These are phyloP conservation scores for Rhynchonema sp. DNA, from an alignment of 2,888 invertebrate species.

Conservation along the genomic window DNA sequence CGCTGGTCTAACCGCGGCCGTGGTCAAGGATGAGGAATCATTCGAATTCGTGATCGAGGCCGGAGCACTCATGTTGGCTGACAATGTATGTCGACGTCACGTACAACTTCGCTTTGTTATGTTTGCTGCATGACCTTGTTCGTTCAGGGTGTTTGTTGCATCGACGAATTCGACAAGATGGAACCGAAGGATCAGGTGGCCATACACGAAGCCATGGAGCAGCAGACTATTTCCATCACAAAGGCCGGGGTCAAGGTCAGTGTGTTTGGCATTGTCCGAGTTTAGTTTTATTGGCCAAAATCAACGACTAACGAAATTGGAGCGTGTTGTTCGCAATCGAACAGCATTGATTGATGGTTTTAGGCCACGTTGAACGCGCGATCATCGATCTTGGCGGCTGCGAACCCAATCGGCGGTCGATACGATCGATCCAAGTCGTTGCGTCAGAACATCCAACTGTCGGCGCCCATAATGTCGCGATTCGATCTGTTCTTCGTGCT, in stretches of 20 bases:
- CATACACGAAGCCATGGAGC: slow-evolving; percentile 99
- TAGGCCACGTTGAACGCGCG: slow-evolving; percentile 87
- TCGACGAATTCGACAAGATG: slow-evolving; percentile 99
- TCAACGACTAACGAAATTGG: no score
- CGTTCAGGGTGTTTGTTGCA: slow-evolving; percentile 66
- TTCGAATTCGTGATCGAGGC: slow-evolving; percentile 98
- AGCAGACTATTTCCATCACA: slow-evolving; percentile 93
- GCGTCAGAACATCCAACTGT: slow-evolving; percentile 33
- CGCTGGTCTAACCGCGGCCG: slow-evolving; percentile 94
- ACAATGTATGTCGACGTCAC: no score
- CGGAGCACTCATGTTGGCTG: slow-evolving; percentile 96
- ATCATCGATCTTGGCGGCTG: slow-evolving; percentile 90
- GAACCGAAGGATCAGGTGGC: slow-evolving; percentile 90
- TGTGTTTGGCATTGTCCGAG: no score
- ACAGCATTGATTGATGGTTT: slow-evolving; percentile 4
- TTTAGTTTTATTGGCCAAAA: no score
- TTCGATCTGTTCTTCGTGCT: slow-evolving; percentile 96
- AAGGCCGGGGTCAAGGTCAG: slow-evolving; percentile 45
- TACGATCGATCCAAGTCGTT: slow-evolving; percentile 58
- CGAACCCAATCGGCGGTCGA: slow-evolving; percentile 89
- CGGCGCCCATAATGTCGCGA: slow-evolving; percentile 94
- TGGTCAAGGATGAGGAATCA: slow-evolving; percentile 90
- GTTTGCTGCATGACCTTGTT: slow-evolving; percentile 7
- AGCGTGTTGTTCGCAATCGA: not conserved
- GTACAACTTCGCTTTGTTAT: no score